phyloP scores from a whole-genome alignment of 2,888 invertebrate species.

The Hydrotaea cyrtoneurina region DNA sequence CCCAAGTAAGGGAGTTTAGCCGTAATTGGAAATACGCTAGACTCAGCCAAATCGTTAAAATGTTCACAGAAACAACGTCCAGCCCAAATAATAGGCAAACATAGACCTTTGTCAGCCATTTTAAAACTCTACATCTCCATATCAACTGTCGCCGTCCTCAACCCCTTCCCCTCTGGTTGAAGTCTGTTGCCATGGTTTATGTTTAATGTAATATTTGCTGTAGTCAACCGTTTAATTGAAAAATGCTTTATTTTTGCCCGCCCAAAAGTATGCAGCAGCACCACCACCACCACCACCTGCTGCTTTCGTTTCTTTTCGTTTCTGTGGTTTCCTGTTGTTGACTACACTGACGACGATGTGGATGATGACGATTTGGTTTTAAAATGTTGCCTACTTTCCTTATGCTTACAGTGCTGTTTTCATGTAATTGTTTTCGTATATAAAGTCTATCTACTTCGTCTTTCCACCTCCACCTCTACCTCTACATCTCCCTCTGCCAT shows the following conservation, averaged over 20 bases:
- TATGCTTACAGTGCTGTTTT: neutral
- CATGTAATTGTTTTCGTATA: neutral
- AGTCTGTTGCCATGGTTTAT: neutral
- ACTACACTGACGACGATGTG: neutral
- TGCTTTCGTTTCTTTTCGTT: neutral
- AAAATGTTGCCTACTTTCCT: neutral
- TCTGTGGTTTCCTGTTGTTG: constrained; percentile 5
- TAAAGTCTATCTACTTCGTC: neutral
- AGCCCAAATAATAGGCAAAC: too few relatives aligned
- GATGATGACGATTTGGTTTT: neutral
- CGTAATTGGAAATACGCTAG: too few relatives aligned
- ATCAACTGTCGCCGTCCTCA: too few relatives aligned
- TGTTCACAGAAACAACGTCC: too few relatives aligned
- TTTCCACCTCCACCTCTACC: too few relatives aligned
- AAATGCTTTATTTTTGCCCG: neutral
- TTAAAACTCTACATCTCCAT: too few relatives aligned
- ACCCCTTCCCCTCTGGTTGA: too few relatives aligned
- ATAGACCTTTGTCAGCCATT: too few relatives aligned
- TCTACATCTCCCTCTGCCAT: too few relatives aligned
- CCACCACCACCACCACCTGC: constrained; percentile 26
- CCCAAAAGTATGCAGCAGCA: constrained; percentile 13
- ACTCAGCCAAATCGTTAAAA: too few relatives aligned
- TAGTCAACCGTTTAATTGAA: constrained; percentile 1
- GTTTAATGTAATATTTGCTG: neutral
- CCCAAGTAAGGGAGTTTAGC: too few relatives aligned